phyloP scores from a whole-genome alignment of 2,888 invertebrate species.

The Uloborus plumipes region DNA sequence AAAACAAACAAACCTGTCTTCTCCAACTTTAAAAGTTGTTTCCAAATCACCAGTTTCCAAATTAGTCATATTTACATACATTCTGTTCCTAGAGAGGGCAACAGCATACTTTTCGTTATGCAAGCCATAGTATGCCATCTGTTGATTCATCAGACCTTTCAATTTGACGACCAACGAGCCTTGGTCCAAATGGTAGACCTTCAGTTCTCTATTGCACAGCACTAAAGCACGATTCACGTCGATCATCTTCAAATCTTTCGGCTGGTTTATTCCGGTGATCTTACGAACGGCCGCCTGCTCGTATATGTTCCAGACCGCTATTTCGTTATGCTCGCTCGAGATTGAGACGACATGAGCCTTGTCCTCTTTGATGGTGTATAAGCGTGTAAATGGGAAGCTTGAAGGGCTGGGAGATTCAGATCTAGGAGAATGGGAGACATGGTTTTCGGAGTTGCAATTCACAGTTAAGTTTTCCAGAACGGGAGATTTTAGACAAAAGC shows the following conservation, averaged over 20 bases:
- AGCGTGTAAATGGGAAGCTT: conserved; percentile 74
- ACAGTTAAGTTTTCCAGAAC: conserved; percentile 6
- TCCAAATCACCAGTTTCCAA: conserved; percentile 84
- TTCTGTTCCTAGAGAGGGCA: conserved; percentile 85
- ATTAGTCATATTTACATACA: conserved; percentile 91
- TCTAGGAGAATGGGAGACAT: conserved; percentile 13
- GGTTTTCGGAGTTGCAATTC: conserved; percentile 44
- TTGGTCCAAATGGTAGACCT: conserved; percentile 84
- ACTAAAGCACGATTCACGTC: conserved; percentile 81
- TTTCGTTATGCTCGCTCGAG: conserved; percentile 81
- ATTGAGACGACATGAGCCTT: conserved; percentile 83
- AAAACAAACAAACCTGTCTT: conserved; percentile 74
- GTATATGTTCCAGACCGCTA: conserved; percentile 85
- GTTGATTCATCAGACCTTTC: conserved; percentile 89
- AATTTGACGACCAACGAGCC: conserved; percentile 80
- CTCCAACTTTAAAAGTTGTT: conserved; percentile 87
- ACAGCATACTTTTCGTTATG: conserved; percentile 85
- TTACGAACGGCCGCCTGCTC: conserved; percentile 78
- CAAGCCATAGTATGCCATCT: conserved; percentile 90
- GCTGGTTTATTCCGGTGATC: conserved; percentile 80
- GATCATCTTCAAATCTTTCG: conserved; percentile 83
- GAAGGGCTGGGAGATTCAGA: conserved; percentile 64
- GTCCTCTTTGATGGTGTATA: conserved; percentile 78
- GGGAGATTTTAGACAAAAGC: conserved; percentile 69
- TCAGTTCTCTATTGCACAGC: conserved; percentile 84